These are phyloP conservation scores for Heterochromis multidens DNA, from an alignment of 2,113 vertebrate genomes.

Conservation along the genomic window DNA sequence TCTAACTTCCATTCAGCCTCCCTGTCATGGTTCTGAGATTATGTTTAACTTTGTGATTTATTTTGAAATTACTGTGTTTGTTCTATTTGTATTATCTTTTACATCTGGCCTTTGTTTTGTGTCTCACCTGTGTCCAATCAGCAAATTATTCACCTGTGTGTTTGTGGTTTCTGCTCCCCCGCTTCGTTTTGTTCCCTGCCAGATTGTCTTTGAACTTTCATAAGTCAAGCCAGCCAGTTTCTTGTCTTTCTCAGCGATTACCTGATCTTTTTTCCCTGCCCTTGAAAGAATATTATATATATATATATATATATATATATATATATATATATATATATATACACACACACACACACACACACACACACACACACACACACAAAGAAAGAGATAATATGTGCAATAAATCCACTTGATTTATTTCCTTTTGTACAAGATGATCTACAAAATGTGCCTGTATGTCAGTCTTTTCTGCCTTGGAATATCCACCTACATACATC, in stretches of 20 bases:
- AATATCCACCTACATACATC: background rate
- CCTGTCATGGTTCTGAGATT: background rate
- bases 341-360: no score
- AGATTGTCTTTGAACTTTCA: background rate
- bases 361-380: background rate
- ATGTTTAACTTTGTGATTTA: background rate
- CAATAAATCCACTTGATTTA: background rate
- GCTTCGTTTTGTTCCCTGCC: background rate
- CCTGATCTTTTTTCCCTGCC: background rate
- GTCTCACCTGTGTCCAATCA: background rate
- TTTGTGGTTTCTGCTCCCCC: background rate
- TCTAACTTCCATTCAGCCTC: background rate
- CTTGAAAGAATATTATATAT: background rate
- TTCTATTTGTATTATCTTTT: background rate
- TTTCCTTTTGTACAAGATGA: background rate
- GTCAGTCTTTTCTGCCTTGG: background rate
- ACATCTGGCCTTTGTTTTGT: background rate
- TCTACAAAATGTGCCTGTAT: background rate
- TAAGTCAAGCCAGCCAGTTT: background rate
- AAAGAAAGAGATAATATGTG: background rate
- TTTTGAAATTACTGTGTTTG: background rate
- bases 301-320: accelerated
- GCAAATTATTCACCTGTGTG: background rate
- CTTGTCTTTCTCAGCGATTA: background rate
- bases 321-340: background rate